Evolutionary conservation across 2,888 invertebrate genomes (phyloP), one percentile per base, ranked within the genome.

Genomic region (Crematogaster levior): DNA sequence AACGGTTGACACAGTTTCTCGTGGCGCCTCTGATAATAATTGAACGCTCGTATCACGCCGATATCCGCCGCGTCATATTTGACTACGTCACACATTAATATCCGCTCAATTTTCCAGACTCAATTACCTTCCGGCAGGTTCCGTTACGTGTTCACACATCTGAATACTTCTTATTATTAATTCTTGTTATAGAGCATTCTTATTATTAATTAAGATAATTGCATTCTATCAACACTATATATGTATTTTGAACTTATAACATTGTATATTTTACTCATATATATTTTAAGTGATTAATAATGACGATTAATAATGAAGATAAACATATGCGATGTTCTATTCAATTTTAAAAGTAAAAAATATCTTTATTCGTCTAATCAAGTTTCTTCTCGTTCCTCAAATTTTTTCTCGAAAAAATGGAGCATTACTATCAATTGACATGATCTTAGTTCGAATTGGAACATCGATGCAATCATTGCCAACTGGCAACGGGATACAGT

Each of bases 1-100:
- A 88, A 89, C 86, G 37, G 74, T 43, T 37, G 46, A 10, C 43
- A 40, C 46, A 27, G n/a, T 72, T 65, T 75, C 51, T 82, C 65
- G 30, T 30, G 24, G 24, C 51, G 27, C 9, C 73, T 84, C 63
- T 48, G 56, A 81, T 81, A 60, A 56, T 73, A 80, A 83, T 68
- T 70, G 63, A 75, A 81, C 40, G n/a, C 56, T n/a, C 51, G n/a
- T 73, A 65, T 53, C 72, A 24, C 18, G 18, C 24, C 43, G 72
- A 79, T 72, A 61, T 46, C 34, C 4, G 46, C 53, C 12, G 53
- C 53, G 40, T 56, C 63, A 66, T 60, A 80, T 85, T 27, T 21
- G 21, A 15, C n/a, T n/a, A 9, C 24, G 48, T 66, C 43, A 46
- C 7, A 58, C 37, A 24, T 66, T 81, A 83, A 83, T 81, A 81